These are phyloP conservation scores for Troilus luridus DNA, from an alignment of 2,888 invertebrate species.

Conservation along the genomic window DNA sequence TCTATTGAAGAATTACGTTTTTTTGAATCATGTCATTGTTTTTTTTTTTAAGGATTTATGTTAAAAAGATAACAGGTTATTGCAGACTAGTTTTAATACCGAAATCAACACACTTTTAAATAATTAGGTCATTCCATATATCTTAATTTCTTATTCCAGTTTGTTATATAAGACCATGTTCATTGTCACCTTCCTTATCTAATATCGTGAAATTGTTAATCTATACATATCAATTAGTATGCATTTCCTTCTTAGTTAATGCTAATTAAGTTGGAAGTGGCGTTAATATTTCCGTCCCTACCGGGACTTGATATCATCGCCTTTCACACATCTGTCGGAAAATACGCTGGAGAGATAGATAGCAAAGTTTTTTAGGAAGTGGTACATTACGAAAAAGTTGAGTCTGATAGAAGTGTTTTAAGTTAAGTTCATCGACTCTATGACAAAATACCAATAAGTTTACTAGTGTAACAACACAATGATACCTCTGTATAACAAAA, in stretches of 20 bases:
- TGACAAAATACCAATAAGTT: no score
- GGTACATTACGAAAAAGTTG: no score
- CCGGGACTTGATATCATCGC: not conserved
- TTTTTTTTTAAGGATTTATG: no score
- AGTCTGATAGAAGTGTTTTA: no score
- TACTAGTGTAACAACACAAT: no score
- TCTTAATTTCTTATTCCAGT: not conserved
- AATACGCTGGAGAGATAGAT: not conserved
- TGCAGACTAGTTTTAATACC: no score
- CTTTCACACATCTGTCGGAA: not conserved
- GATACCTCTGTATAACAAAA: no score
- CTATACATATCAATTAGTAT: constrained; percentile 6
- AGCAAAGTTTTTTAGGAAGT: not conserved
- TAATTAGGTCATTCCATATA: not conserved
- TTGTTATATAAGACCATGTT: not conserved
- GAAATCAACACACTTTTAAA: not conserved
- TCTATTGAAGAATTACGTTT: no score
- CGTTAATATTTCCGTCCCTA: constrained; percentile 8
- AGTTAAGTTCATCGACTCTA: no score
- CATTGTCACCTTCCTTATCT: not conserved
- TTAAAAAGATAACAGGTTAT: no score
- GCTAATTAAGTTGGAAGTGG: not conserved
- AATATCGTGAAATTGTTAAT: not conserved
- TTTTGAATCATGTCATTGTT: no score
- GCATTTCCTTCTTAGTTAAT: constrained; percentile 30